Evolutionary conservation across 2,888 invertebrate species (phyloP).

Genomic region (Leucania comma): DNA sequence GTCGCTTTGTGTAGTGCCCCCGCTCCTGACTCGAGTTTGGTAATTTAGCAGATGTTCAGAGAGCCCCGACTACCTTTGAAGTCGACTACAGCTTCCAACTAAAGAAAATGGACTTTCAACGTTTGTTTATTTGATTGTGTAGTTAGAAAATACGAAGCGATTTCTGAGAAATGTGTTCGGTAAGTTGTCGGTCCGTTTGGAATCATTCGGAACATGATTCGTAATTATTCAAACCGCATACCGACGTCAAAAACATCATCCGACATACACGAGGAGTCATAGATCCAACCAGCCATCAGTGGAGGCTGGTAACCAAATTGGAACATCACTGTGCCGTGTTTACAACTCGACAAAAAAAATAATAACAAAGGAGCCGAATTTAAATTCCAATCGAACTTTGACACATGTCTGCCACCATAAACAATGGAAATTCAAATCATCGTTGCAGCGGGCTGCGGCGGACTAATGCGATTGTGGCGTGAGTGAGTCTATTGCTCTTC

Average conservation of each 20-base stretch:
- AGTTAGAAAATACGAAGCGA: conserved; percentile 54
- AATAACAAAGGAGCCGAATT: conserved; percentile 90
- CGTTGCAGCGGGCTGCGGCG: conserved; percentile 82
- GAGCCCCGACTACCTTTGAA: conserved; percentile 79
- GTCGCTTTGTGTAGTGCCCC: conserved; percentile 86
- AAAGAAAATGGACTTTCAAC: conserved; percentile 70
- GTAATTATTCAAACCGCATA: conserved; percentile 88
- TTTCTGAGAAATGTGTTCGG: conserved; percentile 61
- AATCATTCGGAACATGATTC: conserved; percentile 80
- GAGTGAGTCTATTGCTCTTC: conserved; percentile 84
- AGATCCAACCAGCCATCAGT: conserved; percentile 86
- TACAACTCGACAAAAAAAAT: conserved; percentile 89
- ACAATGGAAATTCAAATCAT: conserved; percentile 91
- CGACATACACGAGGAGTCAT: conserved; percentile 83
- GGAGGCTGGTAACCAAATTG: conserved; percentile 87
- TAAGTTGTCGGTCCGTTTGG: conserved; percentile 69
- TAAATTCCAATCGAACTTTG: conserved; percentile 91
- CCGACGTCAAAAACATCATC: conserved; percentile 87
- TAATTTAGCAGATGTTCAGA: conserved; percentile 88
- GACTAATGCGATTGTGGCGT: conserved; percentile 88
- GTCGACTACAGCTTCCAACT: conserved; percentile 70
- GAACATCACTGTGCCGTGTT: conserved; percentile 89
- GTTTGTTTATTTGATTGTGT: conserved; percentile 60
- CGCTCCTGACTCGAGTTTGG: conserved; percentile 80
- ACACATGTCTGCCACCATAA: conserved; percentile 91